Evolutionary conservation across 2,797 vertebrate species (phyloP).

Genomic region (Gallinago nigripennis): DNA sequence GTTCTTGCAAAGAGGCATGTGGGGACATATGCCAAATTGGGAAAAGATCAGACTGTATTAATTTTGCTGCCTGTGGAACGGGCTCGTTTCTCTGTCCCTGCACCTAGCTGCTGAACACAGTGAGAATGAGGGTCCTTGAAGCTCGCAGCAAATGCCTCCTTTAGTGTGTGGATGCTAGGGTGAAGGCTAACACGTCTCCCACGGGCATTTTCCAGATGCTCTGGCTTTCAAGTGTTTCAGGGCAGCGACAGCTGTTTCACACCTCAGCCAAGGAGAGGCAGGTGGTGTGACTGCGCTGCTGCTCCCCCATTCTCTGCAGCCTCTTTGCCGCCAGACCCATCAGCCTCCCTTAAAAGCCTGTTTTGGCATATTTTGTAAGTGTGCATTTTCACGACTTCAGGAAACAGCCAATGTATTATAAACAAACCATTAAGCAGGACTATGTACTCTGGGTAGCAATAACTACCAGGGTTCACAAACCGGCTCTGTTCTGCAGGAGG

Average conservation of each 20-base stretch:
- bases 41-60: neutral
- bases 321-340: neutral
- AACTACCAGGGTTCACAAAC: neutral
- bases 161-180: neutral
- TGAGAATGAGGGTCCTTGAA: neutral
- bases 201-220: neutral
- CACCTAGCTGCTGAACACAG: neutral
- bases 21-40: neutral
- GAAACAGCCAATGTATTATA: neutral
- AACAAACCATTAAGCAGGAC: neutral
- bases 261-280: neutral
- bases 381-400: neutral
- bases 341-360: neutral
- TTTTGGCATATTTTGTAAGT: neutral
- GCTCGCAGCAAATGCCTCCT: neutral
- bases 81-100: neutral
- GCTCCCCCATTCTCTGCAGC: fast-evolving
- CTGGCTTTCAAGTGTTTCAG: neutral
- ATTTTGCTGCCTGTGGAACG: neutral
- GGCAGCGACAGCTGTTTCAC: neutral
- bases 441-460: neutral
- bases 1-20: neutral
- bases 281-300: fast-evolving
- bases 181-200: neutral
- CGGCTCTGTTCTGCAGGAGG: neutral